phyloP scores from a whole-genome alignment of 2,797 vertebrate species.

The Semaprochilodus insignis region DNA sequence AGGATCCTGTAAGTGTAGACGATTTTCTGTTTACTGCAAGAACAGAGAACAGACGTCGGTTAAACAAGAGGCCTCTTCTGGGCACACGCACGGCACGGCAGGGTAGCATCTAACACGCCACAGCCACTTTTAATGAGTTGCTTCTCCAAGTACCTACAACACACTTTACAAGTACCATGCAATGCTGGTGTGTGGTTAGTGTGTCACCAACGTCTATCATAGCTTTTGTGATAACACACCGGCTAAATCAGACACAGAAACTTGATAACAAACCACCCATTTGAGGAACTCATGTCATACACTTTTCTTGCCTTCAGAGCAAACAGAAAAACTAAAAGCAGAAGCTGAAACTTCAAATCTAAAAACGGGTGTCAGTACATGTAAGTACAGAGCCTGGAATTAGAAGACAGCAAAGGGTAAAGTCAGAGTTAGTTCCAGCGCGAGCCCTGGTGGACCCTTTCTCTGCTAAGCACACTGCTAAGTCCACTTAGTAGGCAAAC shows the following conservation, averaged over 20 bases:
- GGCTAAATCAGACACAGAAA: no score
- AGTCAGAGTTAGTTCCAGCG: no score
- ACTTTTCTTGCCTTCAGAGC: neutral
- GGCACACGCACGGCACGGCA: neutral
- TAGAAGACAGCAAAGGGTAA: neutral
- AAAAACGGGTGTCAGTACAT: neutral
- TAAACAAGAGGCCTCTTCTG: neutral
- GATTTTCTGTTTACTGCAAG: conserved; percentile 71
- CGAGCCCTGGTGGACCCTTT: neutral
- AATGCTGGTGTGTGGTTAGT: no score
- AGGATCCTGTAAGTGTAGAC: conserved; percentile 79
- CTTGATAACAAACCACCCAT: neutral
- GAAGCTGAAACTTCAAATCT: no score
- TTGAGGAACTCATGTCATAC: neutral
- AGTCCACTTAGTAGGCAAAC: neutral
- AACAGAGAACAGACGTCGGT: conserved; percentile 32
- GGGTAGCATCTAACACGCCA: neutral
- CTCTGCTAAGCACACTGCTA: neutral
- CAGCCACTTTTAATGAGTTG: neutral
- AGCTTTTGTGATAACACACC: neutral
- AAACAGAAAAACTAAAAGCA: no score
- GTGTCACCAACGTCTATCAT: neutral
- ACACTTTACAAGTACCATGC: no score
- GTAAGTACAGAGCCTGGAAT: no score
- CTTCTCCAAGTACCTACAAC: no score